Percentiles rank a stretch among this genome's conserved stretches.
phyloP scores from a whole-genome alignment of 2,113 vertebrate genomes.

The Pungitius pungitius region DNA sequence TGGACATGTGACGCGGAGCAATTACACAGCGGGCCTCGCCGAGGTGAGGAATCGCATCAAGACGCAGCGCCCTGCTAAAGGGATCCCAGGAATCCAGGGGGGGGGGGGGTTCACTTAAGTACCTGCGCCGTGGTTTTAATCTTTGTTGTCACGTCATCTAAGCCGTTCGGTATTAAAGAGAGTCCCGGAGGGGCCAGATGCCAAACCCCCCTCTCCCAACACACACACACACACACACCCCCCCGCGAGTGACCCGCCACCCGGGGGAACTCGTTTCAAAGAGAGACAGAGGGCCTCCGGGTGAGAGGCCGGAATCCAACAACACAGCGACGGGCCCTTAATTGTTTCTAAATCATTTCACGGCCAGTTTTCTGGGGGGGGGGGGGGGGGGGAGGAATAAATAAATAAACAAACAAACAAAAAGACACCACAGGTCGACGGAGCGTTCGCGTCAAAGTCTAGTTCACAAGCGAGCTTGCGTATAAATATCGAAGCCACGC shows the following conservation, averaged over 20 bases:
- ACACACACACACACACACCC: no score
- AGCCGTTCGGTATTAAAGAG: conserved; percentile 52
- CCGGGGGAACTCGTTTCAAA: conserved; percentile 67
- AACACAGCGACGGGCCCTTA: no score
- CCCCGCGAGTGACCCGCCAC: conserved; percentile 62
- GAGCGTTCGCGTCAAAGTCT: background rate
- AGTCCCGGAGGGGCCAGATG: conserved; percentile 49
- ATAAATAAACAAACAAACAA: background rate
- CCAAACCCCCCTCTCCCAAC: background rate
- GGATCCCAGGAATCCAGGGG: no score
- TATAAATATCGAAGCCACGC: background rate
- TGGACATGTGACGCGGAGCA: conserved; percentile 67
- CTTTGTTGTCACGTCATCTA: conserved; percentile 74
- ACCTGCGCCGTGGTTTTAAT: conserved; percentile 55
- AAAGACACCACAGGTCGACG: background rate
- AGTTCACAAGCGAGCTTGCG: background rate
- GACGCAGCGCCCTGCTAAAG: no score
- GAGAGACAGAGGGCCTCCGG: conserved; percentile 42
- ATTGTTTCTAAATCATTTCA: no score
- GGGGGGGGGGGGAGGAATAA: no score
- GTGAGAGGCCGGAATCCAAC: conserved; percentile 34
- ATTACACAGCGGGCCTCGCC: conserved; percentile 65
- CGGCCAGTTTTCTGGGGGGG: no score
- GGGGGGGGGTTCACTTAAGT: conserved; percentile 46
- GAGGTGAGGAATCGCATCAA: conserved; percentile 63